A percentile compares a stretch with the other conserved stretches of the same genome.
phyloP scores from a whole-genome alignment of 1,140 invertebrate genomes.

The Eurytemora carolleeae region DNA sequence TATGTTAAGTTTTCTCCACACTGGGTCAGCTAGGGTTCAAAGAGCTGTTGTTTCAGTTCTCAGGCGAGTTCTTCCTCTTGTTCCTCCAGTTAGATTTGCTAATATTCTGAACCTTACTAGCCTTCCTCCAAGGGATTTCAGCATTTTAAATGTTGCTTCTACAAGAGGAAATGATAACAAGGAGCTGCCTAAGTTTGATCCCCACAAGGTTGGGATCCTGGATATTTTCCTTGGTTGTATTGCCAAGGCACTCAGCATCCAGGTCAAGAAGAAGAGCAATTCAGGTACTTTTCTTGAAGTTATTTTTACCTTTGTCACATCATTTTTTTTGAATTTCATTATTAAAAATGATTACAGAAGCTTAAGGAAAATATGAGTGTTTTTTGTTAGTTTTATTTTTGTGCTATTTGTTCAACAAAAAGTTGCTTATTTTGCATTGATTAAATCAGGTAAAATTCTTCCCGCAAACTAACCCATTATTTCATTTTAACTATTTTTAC shows the following conservation, averaged over 20 bases:
- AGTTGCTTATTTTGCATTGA: too few relatives aligned
- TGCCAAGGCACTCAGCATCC: constrained; percentile 61
- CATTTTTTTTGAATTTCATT: too few relatives aligned
- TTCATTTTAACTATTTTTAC: too few relatives aligned
- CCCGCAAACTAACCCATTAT: too few relatives aligned
- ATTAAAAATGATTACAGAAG: too few relatives aligned
- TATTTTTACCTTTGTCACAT: too few relatives aligned
- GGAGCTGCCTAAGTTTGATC: background rate
- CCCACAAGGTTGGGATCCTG: constrained; percentile 38
- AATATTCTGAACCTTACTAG: constrained; percentile 42
- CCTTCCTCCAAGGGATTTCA: constrained; percentile 55
- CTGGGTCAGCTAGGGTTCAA: constrained; percentile 78
- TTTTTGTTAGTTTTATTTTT: too few relatives aligned
- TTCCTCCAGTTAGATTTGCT: constrained; percentile 42
- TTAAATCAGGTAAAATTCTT: too few relatives aligned
- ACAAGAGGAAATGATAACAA: constrained; percentile 3
- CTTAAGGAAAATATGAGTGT: too few relatives aligned
- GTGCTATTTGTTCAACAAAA: too few relatives aligned
- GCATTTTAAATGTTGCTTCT: constrained; percentile 30
- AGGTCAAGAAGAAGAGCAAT: constrained; percentile 58
- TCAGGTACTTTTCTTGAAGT: constrained; percentile 27
- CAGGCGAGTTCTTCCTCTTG: constrained; percentile 59
- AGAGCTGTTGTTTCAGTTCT: constrained; percentile 64
- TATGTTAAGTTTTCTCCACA: constrained; percentile 67
- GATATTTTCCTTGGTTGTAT: constrained; percentile 71